Evolutionary conservation across 53 echinoderm and acorn worm species (phyloP).

Genomic region (Paelopatides confundens): DNA sequence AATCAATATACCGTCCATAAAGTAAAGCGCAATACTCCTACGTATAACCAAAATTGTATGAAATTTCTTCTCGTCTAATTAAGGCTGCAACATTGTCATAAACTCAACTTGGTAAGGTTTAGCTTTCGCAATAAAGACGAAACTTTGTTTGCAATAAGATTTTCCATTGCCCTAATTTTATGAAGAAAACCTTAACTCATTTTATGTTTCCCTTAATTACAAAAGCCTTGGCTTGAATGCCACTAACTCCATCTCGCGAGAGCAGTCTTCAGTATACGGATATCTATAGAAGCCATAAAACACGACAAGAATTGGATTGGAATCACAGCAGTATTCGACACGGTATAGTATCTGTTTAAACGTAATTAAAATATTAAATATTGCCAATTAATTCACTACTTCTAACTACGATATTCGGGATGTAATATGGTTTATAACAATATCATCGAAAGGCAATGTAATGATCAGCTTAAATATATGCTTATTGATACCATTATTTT

Average conservation of each 20-base stretch:
- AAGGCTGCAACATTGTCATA: not conserved
- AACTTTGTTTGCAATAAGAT: constrained; percentile 26
- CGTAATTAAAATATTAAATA: too few species aligned
- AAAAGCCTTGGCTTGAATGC: not conserved
- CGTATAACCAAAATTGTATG: not conserved
- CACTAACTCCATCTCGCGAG: not conserved
- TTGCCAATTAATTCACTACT: too few species aligned
- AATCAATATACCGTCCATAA: constrained; percentile 4
- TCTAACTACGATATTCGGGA: too few species aligned
- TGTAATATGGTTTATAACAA: too few species aligned
- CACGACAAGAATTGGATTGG: too few species aligned
- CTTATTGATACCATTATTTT: too few species aligned
- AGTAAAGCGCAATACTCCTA: not conserved
- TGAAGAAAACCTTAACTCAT: not conserved
- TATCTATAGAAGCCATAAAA: not conserved
- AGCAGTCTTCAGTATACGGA: not conserved
- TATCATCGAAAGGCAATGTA: too few species aligned
- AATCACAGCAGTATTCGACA: too few species aligned
- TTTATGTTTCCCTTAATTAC: constrained; percentile 40
- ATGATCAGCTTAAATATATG: too few species aligned
- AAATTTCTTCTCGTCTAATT: not conserved
- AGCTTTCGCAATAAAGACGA: not conserved
- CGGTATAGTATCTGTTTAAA: too few species aligned
- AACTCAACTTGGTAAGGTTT: constrained; percentile 1
- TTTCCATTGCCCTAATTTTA: not conserved